phyloP scores from a whole-genome alignment of 2,797 vertebrate species.

The Gymnoscopelus microlampas region DNA sequence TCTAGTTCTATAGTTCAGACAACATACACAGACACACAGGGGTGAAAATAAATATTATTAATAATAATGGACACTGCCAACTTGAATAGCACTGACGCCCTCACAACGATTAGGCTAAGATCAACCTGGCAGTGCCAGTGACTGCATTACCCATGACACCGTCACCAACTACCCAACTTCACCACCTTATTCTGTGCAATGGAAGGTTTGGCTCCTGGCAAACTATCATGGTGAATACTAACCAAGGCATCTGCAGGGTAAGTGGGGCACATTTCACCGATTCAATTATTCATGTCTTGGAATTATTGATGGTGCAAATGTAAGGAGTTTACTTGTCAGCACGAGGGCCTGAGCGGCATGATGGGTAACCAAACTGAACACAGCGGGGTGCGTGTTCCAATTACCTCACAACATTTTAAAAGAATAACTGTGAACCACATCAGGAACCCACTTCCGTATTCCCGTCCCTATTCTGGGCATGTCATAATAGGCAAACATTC shows the following conservation, averaged over 20 bases:
- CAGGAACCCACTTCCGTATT: no score
- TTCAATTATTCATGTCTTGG: constrained; percentile 75
- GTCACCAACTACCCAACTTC: constrained; percentile 44
- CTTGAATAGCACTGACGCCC: no score
- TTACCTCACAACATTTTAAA: constrained; percentile 4
- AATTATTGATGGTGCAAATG: constrained; percentile 79
- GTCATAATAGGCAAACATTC: no score
- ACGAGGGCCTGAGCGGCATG: constrained; percentile 56
- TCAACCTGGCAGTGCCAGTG: no score
- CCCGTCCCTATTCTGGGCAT: no score
- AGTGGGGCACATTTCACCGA: constrained; percentile 71
- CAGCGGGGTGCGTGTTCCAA: constrained; percentile 12
- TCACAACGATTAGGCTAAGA: no score
- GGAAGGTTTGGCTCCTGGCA: constrained; percentile 67
- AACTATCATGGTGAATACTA: constrained; percentile 66
- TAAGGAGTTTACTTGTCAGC: constrained; percentile 68
- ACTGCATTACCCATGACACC: constrained; percentile 32
- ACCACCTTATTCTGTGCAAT: constrained; percentile 23
- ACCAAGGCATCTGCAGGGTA: constrained; percentile 59
- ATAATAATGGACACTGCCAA: no score
- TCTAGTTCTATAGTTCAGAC: no score
- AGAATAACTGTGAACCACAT: not conserved
- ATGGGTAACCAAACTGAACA: constrained; percentile 66
- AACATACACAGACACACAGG: no score
- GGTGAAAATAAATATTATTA: no score